Base-by-base conservation (phyloP, 1,140 invertebrate species). In the Nasonia giraulti region DNA sequence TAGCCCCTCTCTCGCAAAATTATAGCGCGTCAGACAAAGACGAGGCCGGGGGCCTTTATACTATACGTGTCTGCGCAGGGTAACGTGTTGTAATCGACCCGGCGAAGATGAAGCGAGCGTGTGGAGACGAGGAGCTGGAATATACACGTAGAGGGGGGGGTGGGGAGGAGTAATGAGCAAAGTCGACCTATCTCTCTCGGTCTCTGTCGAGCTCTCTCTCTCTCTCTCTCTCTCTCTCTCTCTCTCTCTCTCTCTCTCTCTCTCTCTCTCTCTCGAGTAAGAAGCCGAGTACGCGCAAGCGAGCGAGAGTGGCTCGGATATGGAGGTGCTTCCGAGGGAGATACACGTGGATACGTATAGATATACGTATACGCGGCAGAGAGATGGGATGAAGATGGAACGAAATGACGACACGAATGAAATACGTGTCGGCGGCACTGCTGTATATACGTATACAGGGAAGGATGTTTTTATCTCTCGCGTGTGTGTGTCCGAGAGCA, bases 381-480 rank as follows among this genome's bases (percentile, higher is more conserved):
- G 20, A 85, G 84, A 80, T 81, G 80, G 31, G 55, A 84, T 66
- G 81, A 77, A 83, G 80, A 80, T 82, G 82, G 84, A 85, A 84
- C 80, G 47, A 81, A 84, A 85, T 82, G 71, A 87, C 68, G 76
- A 83, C 82, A 47, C 83, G 83, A 85, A 85, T 85, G 83, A 85
- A 85, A 77, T 80, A 80, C 83, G 83, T 85, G 78, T 78, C 78
- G 23, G 27, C 5, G 11, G 47, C 55, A 47, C 3, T n/a, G 17
- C 17, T 17, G 55, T 62, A 17, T 17, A 50, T 11, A 12, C 2
- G 47, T 17, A 50, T 50, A 50, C 7, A 80, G 77, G 47, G 69
- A 80, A 62, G 68, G 62, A 83, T 74, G 83, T 80, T 74, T 80
- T 84, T 84, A 84, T 84, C 82, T 83, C 27, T 27, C 68, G 12